These are phyloP conservation scores for Nephrotoma flavescens DNA, from an alignment of 2,888 invertebrate genomes.

Conservation along the genomic window DNA sequence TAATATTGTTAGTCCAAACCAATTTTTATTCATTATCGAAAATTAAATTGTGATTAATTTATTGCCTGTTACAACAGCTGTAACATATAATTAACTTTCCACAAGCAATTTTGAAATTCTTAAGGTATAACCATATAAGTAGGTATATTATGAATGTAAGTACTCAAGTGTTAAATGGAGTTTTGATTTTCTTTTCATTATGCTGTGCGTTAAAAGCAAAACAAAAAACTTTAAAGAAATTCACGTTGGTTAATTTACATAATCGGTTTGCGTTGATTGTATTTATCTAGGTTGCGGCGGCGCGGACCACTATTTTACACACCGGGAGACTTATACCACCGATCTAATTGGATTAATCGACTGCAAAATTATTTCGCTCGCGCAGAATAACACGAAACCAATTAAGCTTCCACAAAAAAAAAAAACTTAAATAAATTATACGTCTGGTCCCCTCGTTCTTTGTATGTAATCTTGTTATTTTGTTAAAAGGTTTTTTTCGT, in stretches of 20 bases:
- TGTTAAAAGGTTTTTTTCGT: neutral
- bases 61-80: neutral
- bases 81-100: neutral
- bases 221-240: neutral
- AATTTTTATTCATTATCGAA: neutral
- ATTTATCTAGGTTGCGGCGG: neutral
- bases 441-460: neutral
- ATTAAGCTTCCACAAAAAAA: neutral
- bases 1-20: neutral
- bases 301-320: neutral
- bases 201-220: neutral
- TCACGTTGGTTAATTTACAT: neutral
- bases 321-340: neutral
- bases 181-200: neutral
- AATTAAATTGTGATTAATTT: neutral
- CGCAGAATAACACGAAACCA: neutral
- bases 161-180: neutral
- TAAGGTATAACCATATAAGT: neutral
- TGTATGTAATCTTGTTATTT: neutral
- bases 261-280: neutral
- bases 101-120: neutral
- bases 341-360: neutral
- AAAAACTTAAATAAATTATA: neutral
- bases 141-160: neutral
- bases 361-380: neutral